phyloP scores from a whole-genome alignment of 2,113 vertebrate genomes.

The Prinia subflava region DNA sequence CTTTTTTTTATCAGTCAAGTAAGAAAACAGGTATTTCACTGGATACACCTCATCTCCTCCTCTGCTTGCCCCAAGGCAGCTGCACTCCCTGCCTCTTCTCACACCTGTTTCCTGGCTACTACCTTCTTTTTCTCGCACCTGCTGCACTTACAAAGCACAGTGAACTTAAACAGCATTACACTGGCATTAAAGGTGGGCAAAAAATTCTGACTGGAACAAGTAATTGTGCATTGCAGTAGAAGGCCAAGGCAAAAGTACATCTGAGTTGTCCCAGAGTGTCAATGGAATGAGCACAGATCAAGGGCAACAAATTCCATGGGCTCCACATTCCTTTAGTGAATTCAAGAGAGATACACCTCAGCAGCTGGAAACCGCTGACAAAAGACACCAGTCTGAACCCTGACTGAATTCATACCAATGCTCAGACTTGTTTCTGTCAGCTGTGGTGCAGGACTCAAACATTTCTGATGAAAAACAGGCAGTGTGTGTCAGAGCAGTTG shows the following conservation, averaged over 20 bases:
- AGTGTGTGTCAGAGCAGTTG: not conserved
- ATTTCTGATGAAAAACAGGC: not conserved
- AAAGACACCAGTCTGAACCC: not conserved
- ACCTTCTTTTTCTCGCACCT: not conserved
- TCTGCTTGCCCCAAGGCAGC: not conserved
- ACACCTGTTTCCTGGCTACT: not conserved
- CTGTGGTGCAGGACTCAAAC: not conserved
- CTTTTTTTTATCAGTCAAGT: not conserved
- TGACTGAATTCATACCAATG: not conserved
- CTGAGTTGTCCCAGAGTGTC: not conserved
- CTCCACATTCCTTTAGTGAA: not conserved
- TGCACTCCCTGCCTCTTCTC: not conserved
- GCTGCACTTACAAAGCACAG: not conserved
- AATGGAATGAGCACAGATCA: not conserved
- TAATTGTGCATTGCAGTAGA: not conserved
- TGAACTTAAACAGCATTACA: not conserved
- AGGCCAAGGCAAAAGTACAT: not conserved
- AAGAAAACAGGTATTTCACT: not conserved
- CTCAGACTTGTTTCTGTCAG: not conserved
- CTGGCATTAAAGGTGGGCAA: not conserved
- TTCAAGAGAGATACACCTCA: not conserved
- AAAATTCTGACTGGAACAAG: not conserved
- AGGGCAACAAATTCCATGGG: not conserved
- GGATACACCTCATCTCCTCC: not conserved
- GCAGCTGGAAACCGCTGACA: not conserved